These are phyloP conservation scores for Pseudoips prasinana DNA, from an alignment of 2,888 invertebrate genomes.

Conservation along the genomic window DNA sequence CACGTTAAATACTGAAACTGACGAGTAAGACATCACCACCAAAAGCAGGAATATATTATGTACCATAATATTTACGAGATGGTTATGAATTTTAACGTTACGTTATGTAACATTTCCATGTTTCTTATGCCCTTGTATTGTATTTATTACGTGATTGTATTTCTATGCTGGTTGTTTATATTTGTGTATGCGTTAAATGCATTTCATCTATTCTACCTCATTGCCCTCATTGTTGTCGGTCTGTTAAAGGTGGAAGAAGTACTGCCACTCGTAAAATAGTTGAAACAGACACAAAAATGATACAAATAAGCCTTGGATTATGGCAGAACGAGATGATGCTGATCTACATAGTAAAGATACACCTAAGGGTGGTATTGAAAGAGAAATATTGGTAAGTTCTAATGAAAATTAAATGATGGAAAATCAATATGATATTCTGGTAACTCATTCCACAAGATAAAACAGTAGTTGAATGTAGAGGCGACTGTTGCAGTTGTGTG, in stretches of 20 bases:
- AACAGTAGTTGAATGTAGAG: too few species aligned
- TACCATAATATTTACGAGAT: not conserved
- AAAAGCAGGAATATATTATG: conserved; percentile 20
- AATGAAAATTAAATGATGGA: conserved; percentile 23
- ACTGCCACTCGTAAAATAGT: conserved; percentile 41
- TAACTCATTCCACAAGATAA: too few species aligned
- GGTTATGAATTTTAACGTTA: conserved; percentile 26
- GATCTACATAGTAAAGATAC: conserved; percentile 11
- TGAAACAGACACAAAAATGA: conserved; percentile 43
- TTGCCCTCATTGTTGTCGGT: conserved; percentile 66
- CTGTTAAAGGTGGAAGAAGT: conserved; percentile 73
- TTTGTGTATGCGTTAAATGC: conserved; percentile 44
- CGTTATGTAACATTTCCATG: conserved; percentile 30
- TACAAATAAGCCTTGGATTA: conserved; percentile 34
- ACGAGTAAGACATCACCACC: conserved; percentile 33
- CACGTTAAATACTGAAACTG: conserved; percentile 26
- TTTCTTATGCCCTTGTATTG: conserved; percentile 24
- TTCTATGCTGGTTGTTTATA: conserved; percentile 30
- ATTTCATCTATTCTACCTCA: conserved; percentile 56
- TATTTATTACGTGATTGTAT: conserved; percentile 30
- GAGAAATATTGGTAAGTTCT: conserved; percentile 45
- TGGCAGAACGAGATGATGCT: conserved; percentile 29
- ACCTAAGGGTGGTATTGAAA: conserved; percentile 41
- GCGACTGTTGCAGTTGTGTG: too few species aligned
- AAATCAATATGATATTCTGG: conserved; percentile 9